Conservation (phyloP, 2,113 vertebrate species). For the Chaetodon auriga region DNA sequence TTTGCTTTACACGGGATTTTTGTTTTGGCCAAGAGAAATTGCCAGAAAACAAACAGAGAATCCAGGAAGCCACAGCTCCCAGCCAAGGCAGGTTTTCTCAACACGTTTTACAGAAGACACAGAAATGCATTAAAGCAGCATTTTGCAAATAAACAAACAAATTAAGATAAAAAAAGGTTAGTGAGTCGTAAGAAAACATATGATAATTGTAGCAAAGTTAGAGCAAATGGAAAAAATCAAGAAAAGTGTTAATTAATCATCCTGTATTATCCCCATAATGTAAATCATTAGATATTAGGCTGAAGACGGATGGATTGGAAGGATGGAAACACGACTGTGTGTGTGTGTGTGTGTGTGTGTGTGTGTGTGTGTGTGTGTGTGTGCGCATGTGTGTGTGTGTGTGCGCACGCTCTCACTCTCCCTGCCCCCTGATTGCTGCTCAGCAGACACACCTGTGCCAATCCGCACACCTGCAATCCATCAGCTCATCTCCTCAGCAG, state of each 20-base stretch:
- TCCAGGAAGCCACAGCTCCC: background rate
- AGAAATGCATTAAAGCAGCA: background rate
- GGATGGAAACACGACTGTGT: too few species aligned
- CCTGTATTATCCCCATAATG: too few species aligned
- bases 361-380: too few species aligned
- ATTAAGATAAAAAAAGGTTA: background rate
- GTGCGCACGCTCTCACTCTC: too few species aligned
- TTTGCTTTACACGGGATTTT: background rate
- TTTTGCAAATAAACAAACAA: background rate
- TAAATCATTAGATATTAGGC: too few species aligned
- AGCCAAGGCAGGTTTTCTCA: background rate
- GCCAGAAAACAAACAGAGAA: background rate
- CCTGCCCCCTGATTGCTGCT: too few species aligned
- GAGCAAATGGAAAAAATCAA: background rate
- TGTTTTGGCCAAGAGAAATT: background rate
- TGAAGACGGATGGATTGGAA: too few species aligned
- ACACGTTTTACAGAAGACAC: background rate
- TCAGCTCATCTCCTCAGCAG: too few species aligned
- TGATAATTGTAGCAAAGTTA: background rate
- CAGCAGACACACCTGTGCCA: too few species aligned
- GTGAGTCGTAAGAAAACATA: background rate
- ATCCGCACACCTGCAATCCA: too few species aligned
- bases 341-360: too few species aligned
- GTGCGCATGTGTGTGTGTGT: too few species aligned
- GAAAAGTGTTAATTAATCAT: conserved; percentile 1